Percentiles rank a stretch among this genome's conserved stretches.
Evolutionary conservation across 2,888 invertebrate genomes (phyloP).

Genomic region (Drosophila tripunctata): DNA sequence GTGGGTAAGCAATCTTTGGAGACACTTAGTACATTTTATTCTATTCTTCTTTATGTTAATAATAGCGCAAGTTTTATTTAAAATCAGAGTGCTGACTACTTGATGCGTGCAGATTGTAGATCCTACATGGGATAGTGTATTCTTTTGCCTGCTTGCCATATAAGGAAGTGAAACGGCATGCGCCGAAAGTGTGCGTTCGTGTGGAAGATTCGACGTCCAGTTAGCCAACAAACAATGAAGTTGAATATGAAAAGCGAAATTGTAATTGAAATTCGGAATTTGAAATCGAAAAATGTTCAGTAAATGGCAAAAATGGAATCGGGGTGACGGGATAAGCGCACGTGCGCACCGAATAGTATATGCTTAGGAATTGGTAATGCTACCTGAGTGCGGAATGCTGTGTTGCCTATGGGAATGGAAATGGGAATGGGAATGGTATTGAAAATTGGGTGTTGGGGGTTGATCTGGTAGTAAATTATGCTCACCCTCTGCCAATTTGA

Average conservation of each 20-base stretch:
- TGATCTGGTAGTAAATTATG: conserved; percentile 23
- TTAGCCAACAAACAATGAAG: conserved; percentile 28
- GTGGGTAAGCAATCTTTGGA: no score
- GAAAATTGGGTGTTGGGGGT: conserved; percentile 36
- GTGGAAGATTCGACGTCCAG: conserved; percentile 48
- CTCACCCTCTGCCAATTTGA: conserved; percentile 38
- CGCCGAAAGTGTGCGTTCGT: conserved; percentile 64
- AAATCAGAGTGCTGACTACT: no score
- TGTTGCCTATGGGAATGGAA: conserved; percentile 11
- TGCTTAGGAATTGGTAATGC: conserved; percentile 47
- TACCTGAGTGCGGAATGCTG: conserved; percentile 22
- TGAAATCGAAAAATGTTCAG: conserved; percentile 44
- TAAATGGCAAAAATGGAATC: conserved; percentile 5
- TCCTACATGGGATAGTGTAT: background rate
- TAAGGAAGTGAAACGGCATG: conserved; percentile 42
- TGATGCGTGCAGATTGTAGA: conserved; percentile 1
- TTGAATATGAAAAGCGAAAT: conserved; percentile 36
- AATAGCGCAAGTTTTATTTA: no score
- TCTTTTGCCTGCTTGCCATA: background rate
- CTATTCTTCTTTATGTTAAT: no score
- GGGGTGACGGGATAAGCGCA: conserved; percentile 41
- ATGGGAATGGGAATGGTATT: conserved; percentile 25
- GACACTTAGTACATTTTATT: no score
- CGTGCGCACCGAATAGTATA: conserved; percentile 56
- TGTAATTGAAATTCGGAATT: conserved; percentile 33